Evolutionary conservation across 92 coral and sea anemone genomes (phyloP).

Genomic region (Heliopora coerulea): DNA sequence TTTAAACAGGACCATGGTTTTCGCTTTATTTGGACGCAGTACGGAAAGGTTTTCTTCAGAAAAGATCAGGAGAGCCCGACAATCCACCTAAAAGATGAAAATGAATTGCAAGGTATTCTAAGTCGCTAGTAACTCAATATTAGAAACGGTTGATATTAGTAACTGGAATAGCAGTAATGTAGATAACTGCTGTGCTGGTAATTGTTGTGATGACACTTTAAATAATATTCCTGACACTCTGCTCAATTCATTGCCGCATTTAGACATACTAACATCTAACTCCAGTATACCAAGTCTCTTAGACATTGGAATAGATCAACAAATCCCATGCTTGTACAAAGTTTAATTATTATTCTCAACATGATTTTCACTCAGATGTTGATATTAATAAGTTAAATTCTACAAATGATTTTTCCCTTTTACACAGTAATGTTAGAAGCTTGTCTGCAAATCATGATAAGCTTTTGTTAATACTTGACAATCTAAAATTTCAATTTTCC

Average conservation of each 20-base stretch:
- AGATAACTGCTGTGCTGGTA: not conserved
- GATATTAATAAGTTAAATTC: not conserved
- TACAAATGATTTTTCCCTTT: slow-evolving; percentile 1
- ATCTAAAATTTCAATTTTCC: slow-evolving; percentile 8
- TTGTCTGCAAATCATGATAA: slow-evolving; percentile 23
- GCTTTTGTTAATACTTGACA: not conserved
- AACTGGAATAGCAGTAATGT: not conserved
- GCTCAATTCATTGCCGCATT: slow-evolving; percentile 6
- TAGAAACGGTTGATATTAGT: no score
- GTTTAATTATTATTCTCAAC: slow-evolving; percentile 24
- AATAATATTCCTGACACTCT: slow-evolving; percentile 23
- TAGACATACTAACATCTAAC: slow-evolving; percentile 33
- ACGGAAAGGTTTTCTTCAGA: slow-evolving; percentile 25
- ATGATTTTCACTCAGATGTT: slow-evolving; percentile 10
- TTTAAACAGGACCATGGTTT: slow-evolving; percentile 8
- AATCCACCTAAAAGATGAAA: not conserved
- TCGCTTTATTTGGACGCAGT: slow-evolving; percentile 33
- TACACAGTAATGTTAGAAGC: slow-evolving; percentile 30
- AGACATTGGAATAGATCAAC: slow-evolving; percentile 20
- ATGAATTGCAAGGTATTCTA: slow-evolving; percentile 4
- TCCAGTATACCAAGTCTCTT: slow-evolving; percentile 31
- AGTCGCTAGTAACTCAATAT: no score
- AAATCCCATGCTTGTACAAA: not conserved
- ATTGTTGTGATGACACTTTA: not conserved
- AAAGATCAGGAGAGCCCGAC: slow-evolving; percentile 11